These are phyloP conservation scores for Streptopelia turtur DNA, from an alignment of 2,797 vertebrate genomes.

Conservation along the genomic window DNA sequence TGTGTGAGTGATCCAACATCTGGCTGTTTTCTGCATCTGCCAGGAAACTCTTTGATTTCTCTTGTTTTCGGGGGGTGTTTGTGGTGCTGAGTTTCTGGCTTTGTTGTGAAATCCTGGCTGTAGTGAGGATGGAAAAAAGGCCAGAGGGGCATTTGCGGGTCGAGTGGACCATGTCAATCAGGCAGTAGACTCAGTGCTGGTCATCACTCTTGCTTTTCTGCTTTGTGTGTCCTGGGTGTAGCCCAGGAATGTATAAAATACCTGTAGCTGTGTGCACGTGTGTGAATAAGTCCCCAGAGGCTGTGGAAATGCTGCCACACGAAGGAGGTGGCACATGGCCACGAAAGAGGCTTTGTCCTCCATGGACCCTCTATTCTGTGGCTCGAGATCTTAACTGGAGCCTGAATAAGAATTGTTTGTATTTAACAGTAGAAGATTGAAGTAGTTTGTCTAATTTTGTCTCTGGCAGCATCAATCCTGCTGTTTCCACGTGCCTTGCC, in stretches of 20 bases:
- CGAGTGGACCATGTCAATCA: fast-evolving
- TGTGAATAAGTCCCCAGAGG: fast-evolving
- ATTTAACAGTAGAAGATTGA: fast-evolving
- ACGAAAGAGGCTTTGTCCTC: neutral
- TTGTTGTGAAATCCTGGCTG: fast-evolving
- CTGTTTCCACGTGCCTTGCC: neutral
- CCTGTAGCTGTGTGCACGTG: neutral
- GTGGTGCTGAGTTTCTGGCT: neutral
- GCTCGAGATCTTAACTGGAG: neutral
- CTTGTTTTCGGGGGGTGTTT: fast-evolving
- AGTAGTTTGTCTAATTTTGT: neutral
- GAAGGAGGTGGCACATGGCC: neutral
- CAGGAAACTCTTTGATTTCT: neutral
- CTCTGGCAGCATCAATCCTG: neutral
- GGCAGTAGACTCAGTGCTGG: fast-evolving
- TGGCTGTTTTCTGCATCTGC: neutral
- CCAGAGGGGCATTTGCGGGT: neutral
- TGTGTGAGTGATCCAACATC: fast-evolving
- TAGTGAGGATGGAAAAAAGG: neutral
- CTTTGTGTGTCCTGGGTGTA: neutral
- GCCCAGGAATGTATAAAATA: neutral
- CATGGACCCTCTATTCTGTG: neutral
- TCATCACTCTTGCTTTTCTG: neutral
- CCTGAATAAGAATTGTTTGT: too few relatives aligned
- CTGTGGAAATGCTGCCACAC: neutral